Conservation (phyloP, 2,797 vertebrate genomes). For the Sciurus carolinensis region DNA sequence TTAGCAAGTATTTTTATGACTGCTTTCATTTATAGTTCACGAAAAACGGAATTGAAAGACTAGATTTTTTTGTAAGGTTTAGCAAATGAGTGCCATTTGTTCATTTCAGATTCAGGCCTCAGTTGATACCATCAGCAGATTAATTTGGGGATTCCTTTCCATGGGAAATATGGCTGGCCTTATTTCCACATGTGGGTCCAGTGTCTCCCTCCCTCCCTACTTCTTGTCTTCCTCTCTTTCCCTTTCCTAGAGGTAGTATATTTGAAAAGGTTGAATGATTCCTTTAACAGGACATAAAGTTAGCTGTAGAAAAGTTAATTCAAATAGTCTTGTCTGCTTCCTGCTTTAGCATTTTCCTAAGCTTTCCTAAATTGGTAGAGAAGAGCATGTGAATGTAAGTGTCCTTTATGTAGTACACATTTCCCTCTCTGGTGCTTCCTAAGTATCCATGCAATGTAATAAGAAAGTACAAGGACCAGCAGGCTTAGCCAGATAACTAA, state of each 20-base stretch:
- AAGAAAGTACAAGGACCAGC: conserved; percentile 16
- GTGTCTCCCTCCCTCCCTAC: neutral
- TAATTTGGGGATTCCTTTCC: conserved; percentile 47
- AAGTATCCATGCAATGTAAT: neutral
- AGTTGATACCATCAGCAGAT: neutral
- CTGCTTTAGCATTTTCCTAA: conserved; percentile 41
- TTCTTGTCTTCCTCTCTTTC: neutral
- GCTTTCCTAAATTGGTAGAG: neutral
- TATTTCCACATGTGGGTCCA: neutral
- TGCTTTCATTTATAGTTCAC: conserved; percentile 34
- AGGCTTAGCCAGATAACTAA: conserved; percentile 14
- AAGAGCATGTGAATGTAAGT: neutral
- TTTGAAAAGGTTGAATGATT: neutral
- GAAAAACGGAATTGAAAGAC: conserved; percentile 40
- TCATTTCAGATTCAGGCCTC: conserved; percentile 58
- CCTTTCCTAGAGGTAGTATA: neutral
- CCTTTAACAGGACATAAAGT: neutral
- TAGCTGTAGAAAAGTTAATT: conserved; percentile 40
- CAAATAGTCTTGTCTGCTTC: conserved; percentile 28
- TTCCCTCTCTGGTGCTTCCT: neutral
- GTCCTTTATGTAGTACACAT: neutral
- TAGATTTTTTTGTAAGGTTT: conserved; percentile 51
- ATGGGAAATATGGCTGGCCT: conserved; percentile 1
- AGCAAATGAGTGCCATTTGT: conserved; percentile 61
- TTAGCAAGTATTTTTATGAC: conserved; percentile 56